Evolutionary conservation across 2,797 vertebrate genomes (phyloP).

Genomic region (Melanotaenia nigrans): DNA sequence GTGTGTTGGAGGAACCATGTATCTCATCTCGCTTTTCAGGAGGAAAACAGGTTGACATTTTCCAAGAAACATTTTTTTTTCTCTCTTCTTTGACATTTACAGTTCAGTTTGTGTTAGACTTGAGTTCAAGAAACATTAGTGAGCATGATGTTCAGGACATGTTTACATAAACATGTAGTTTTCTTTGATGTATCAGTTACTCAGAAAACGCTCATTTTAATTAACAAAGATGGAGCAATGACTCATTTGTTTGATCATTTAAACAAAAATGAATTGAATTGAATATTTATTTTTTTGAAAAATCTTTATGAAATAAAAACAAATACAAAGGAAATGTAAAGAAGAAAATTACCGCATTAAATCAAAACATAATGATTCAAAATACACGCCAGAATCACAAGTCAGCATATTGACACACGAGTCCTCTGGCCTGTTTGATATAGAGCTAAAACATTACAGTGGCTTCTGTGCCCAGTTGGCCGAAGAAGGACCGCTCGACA

Average conservation of each 20-base stretch:
- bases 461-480: constrained; percentile 55
- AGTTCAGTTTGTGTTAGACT: constrained; percentile 49
- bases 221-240: background rate
- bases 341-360: background rate
- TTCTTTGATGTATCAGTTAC: constrained; percentile 19
- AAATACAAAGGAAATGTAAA: background rate
- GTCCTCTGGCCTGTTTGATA: constrained; percentile 33
- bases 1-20: constrained; percentile 46
- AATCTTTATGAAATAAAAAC: no score
- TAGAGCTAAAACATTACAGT: constrained; percentile 36
- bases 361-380: background rate
- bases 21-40: constrained; percentile 55
- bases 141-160: constrained; percentile 10
- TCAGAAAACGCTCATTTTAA: background rate
- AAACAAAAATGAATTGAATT: background rate
- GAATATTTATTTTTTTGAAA: background rate
- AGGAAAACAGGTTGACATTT: constrained; percentile 62
- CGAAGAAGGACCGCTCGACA: constrained; percentile 65
- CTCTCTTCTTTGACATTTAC: constrained; percentile 47
- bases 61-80: constrained; percentile 52
- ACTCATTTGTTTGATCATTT: background rate
- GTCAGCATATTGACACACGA: constrained; percentile 25
- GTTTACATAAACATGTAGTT: constrained; percentile 28
- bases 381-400: constrained; percentile 27
- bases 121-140: constrained; percentile 32